Percentiles rank a stretch among this genome's conserved stretches.
These are phyloP conservation scores for Calyptomena viridis DNA, from an alignment of 2,113 vertebrate species.

Conservation along the genomic window DNA sequence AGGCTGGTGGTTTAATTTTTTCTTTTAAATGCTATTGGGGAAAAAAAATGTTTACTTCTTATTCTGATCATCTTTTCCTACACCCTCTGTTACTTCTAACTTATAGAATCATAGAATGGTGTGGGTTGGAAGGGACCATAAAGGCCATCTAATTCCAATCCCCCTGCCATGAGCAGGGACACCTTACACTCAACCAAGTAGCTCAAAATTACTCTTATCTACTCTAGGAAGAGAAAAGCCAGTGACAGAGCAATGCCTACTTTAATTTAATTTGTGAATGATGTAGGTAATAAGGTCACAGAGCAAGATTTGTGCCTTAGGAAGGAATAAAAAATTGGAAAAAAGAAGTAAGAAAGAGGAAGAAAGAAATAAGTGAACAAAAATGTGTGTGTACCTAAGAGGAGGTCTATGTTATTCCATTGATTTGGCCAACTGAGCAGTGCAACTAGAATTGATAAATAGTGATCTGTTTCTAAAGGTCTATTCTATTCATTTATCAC, in stretches of 20 bases:
- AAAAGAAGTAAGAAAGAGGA: background rate
- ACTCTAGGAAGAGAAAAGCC: background rate
- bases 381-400: background rate
- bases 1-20: background rate
- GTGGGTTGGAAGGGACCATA: background rate
- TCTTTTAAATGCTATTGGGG: background rate
- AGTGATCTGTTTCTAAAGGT: background rate
- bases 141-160: background rate
- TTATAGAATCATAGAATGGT: background rate
- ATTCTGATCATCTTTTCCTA: background rate
- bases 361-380: background rate
- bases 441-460: background rate
- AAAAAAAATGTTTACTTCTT: background rate
- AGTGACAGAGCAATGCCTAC: background rate
- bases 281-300: background rate
- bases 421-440: background rate
- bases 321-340: background rate
- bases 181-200: background rate
- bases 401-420: background rate
- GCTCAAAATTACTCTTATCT: background rate
- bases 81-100: background rate
- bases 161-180: background rate
- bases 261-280: background rate
- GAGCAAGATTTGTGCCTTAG: background rate
- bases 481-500: background rate